phyloP scores from a whole-genome alignment of 2,888 invertebrate genomes.

The Poecilobothrus nobilitatus region DNA sequence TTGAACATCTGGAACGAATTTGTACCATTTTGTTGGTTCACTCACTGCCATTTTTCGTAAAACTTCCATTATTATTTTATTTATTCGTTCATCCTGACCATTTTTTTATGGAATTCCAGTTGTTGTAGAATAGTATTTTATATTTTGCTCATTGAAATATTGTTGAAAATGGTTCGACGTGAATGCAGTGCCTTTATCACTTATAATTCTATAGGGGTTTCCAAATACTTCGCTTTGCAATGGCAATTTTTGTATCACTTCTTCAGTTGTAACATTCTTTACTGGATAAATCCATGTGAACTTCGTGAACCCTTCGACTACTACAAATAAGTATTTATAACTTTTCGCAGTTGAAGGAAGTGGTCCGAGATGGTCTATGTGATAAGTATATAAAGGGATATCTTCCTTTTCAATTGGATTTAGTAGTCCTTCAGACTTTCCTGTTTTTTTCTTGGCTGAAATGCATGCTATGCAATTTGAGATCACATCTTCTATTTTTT shows the following conservation, averaged over 20 bases:
- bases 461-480: constrained; percentile 11
- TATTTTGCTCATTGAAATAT: constrained; percentile 14
- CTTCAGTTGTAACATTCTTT: constrained; percentile 15
- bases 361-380: constrained; percentile 34
- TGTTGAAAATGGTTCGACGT: constrained; percentile 18
- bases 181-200: constrained; percentile 22
- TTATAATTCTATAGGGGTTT: constrained; percentile 18
- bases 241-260: constrained; percentile 16
- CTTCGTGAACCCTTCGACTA: constrained; percentile 20
- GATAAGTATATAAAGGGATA: constrained; percentile 30
- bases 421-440: constrained; percentile 31
- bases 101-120: constrained; percentile 32
- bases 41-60: background rate
- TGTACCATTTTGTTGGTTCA: background rate
- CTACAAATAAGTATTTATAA: constrained; percentile 18
- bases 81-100: constrained; percentile 33
- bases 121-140: constrained; percentile 15
- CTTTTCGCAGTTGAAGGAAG: constrained; percentile 24
- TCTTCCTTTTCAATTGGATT: constrained; percentile 30
- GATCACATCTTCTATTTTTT: constrained; percentile 10
- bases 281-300: constrained; percentile 20
- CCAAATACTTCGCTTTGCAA: constrained; percentile 18
- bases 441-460: constrained; percentile 12
- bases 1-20: background rate
- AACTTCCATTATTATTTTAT: constrained; percentile 27